These are phyloP conservation scores for Reticulitermes lucifugus DNA, from an alignment of 2,888 invertebrate species.

Conservation along the genomic window DNA sequence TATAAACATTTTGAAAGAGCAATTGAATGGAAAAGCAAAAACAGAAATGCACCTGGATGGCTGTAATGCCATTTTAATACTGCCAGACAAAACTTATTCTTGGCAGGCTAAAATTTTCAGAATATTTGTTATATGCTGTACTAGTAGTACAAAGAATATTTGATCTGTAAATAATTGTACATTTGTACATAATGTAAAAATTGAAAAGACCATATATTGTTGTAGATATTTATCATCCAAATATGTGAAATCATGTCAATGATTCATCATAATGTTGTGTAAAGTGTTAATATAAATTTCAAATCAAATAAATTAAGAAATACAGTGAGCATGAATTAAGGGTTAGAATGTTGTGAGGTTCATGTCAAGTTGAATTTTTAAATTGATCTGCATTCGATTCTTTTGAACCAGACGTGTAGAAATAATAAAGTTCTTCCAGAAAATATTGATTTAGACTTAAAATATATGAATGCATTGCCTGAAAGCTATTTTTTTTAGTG, in stretches of 20 bases:
- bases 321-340: background rate
- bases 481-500: background rate
- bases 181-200: slow-evolving; percentile 45
- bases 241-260: slow-evolving; percentile 27
- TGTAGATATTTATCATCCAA: slow-evolving; percentile 37
- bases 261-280: slow-evolving; percentile 5
- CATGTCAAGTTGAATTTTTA: background rate
- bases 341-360: background rate
- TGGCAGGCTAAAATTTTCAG: slow-evolving; percentile 1
- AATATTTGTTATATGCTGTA: slow-evolving; percentile 21
- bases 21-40: background rate
- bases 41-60: background rate
- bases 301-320: background rate
- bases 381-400: background rate
- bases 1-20: background rate
- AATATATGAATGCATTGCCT: background rate
- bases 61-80: slow-evolving; percentile 14
- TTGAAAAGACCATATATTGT: background rate
- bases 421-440: background rate
- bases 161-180: slow-evolving; percentile 40
- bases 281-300: background rate
- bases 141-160: slow-evolving; percentile 25
- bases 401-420: background rate
- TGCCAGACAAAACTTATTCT: slow-evolving; percentile 15
- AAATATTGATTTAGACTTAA: background rate